phyloP scores from a whole-genome alignment of 2,113 vertebrate species.

The Trematomus loennbergii region DNA sequence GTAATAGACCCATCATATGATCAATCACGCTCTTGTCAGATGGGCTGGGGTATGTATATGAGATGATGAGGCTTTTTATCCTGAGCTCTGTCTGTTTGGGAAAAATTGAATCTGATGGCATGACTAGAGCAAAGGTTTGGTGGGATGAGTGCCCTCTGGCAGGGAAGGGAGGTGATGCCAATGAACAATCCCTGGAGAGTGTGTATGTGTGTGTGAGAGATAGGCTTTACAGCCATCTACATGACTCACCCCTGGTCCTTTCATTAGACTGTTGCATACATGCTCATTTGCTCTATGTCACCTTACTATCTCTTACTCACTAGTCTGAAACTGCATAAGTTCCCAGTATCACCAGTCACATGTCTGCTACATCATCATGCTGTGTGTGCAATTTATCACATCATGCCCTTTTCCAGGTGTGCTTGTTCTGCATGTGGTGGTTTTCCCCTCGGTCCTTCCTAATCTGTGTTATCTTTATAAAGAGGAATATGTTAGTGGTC shows the following conservation, averaged over 20 bases:
- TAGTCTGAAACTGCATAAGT: conserved; percentile 48
- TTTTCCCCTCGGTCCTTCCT: neutral
- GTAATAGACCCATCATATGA: conserved; percentile 33
- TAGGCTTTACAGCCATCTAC: conserved; percentile 43
- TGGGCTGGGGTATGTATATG: neutral
- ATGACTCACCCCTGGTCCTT: conserved; percentile 65
- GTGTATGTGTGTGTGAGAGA: conserved; percentile 20
- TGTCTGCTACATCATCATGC: conserved; percentile 7
- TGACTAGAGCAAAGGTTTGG: conserved; percentile 43
- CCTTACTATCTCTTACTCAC: conserved; percentile 53
- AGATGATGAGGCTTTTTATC: conserved; percentile 32
- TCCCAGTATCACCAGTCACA: conserved; percentile 51
- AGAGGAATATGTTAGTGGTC: conserved; percentile 11
- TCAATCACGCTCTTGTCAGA: conserved; percentile 39
- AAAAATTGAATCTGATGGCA: conserved; percentile 21
- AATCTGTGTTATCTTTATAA: conserved; percentile 6
- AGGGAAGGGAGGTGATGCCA: conserved; percentile 56
- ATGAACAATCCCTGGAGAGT: conserved; percentile 42
- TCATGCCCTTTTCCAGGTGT: conserved; percentile 14
- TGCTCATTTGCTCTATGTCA: conserved; percentile 60
- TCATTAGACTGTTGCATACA: conserved; percentile 56
- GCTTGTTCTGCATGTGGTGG: conserved; percentile 1
- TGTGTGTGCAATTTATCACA: conserved; percentile 16
- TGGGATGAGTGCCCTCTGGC: conserved; percentile 69
- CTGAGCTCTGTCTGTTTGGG: conserved; percentile 14